A percentile compares a stretch with the other conserved stretches of the same genome.
phyloP scores from a whole-genome alignment of 2,113 vertebrate genomes.

The Channa argus region DNA sequence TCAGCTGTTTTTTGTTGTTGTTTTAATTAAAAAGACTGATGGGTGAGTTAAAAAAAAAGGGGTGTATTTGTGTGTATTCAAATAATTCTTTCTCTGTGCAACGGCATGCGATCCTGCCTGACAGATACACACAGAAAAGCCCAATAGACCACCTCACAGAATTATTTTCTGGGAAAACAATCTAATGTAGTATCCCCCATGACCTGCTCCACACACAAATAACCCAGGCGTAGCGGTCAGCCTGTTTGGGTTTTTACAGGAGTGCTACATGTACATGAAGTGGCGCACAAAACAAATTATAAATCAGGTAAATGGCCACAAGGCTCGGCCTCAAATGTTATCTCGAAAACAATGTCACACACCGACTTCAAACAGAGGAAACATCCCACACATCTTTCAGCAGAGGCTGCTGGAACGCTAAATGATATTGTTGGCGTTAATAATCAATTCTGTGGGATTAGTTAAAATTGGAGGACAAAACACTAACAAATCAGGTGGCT shows the following conservation, averaged over 20 bases:
- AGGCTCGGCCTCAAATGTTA: constrained; percentile 33
- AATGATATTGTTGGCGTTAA: constrained; percentile 61
- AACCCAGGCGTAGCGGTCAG: constrained; percentile 73
- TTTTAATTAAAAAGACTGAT: constrained; percentile 82
- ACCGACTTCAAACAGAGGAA: constrained; percentile 25
- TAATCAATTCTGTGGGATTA: constrained; percentile 80
- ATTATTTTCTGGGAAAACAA: constrained; percentile 84
- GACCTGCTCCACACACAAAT: constrained; percentile 73
- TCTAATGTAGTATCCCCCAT: constrained; percentile 83
- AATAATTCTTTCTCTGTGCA: constrained; percentile 54
- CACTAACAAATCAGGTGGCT: constrained; percentile 78
- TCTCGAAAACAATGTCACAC: constrained; percentile 27
- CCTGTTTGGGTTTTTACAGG: constrained; percentile 70
- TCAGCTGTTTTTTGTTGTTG: constrained; percentile 54
- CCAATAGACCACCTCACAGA: constrained; percentile 75
- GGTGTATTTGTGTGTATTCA: constrained; percentile 63
- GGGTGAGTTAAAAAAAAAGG: constrained; percentile 60
- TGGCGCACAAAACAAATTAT: constrained; percentile 78
- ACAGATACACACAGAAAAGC: constrained; percentile 67
- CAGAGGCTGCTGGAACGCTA: constrained; percentile 55
- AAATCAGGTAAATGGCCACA: constrained; percentile 68
- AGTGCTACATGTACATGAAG: constrained; percentile 74
- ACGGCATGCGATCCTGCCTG: constrained; percentile 62
- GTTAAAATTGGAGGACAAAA: constrained; percentile 78
- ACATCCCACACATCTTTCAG: constrained; percentile 50